Percentiles rank a stretch among this genome's conserved stretches.
Conservation (phyloP, 2,797 vertebrate genomes). For the Meda fulgida region DNA sequence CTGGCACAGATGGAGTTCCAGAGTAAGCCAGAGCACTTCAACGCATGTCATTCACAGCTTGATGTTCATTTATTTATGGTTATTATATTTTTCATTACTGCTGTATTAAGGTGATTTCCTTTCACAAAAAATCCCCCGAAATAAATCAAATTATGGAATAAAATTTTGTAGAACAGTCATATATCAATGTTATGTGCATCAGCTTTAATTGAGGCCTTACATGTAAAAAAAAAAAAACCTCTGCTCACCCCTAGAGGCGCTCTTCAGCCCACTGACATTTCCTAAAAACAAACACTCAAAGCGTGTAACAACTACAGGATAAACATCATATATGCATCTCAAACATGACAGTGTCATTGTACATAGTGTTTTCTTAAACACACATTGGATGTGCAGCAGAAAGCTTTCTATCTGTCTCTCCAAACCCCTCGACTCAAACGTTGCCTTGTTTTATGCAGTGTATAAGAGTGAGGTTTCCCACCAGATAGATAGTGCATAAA, state of each 20-base stretch:
- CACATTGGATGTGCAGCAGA: constrained; percentile 29
- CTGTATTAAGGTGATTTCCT: neutral
- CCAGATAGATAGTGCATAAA: constrained; percentile 22
- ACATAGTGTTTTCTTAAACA: constrained; percentile 5
- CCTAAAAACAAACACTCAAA: constrained; percentile 23
- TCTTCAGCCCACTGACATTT: constrained; percentile 42
- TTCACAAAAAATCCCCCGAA: neutral
- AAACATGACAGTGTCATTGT: neutral
- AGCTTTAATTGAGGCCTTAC: neutral
- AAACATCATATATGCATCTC: neutral
- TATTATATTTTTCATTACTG: neutral
- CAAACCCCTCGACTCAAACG: constrained; percentile 16
- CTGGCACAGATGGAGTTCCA: neutral
- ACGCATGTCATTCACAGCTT: neutral
- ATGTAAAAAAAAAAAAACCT: neutral
- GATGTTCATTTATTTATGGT: neutral
- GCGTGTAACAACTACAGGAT: neutral
- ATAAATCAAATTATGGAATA: neutral
- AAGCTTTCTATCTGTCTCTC: constrained; percentile 25
- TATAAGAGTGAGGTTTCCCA: constrained; percentile 25
- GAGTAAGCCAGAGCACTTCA: neutral
- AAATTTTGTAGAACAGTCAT: neutral
- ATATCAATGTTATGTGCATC: neutral
- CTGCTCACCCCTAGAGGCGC: constrained; percentile 57
- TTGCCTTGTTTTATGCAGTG: constrained; percentile 43